Percentiles rank a stretch among this genome's conserved stretches.
These are phyloP conservation scores for Apamea monoglypha DNA, from an alignment of 2,888 invertebrate genomes.

Conservation along the genomic window DNA sequence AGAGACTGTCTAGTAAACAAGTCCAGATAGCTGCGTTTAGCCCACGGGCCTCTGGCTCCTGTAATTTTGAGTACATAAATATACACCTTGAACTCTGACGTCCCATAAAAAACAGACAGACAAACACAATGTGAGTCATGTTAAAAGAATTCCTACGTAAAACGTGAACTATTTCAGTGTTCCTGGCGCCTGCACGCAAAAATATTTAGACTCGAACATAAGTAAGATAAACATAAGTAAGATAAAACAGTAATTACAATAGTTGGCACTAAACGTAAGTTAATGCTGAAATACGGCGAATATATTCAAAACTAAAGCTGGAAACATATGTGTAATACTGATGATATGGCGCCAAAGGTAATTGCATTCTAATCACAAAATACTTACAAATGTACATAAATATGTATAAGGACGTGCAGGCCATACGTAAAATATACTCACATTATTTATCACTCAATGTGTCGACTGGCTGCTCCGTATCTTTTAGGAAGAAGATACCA, in stretches of 20 bases:
- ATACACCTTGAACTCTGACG: constrained; percentile 42
- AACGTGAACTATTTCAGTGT: constrained; percentile 35
- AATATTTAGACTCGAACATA: constrained; percentile 45
- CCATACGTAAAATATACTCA: constrained; percentile 56
- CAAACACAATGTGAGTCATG: constrained; percentile 34
- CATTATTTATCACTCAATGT: constrained; percentile 68
- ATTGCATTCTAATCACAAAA: constrained; percentile 68
- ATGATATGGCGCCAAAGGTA: constrained; percentile 64
- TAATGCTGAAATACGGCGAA: constrained; percentile 33
- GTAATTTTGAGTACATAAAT: constrained; percentile 28
- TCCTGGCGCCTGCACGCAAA: constrained; percentile 30
- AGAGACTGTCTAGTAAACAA: constrained; percentile 11
- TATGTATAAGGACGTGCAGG: constrained; percentile 63
- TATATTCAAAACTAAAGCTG: constrained; percentile 55
- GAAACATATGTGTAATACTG: constrained; percentile 44
- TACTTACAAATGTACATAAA: constrained; percentile 66
- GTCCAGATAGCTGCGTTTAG: background rate
- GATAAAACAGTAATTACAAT: constrained; percentile 44
- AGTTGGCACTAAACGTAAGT: constrained; percentile 35
- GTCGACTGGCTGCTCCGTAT: constrained; percentile 56
- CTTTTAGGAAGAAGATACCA: constrained; percentile 39
- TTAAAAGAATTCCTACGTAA: constrained; percentile 34
- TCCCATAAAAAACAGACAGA: constrained; percentile 30
- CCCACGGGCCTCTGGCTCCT: constrained; percentile 15
- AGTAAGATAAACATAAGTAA: constrained; percentile 34